A percentile compares a stretch with the other conserved stretches of the same genome.
Conservation (phyloP, 2,888 invertebrate genomes). For the Mystacides longicornis region DNA sequence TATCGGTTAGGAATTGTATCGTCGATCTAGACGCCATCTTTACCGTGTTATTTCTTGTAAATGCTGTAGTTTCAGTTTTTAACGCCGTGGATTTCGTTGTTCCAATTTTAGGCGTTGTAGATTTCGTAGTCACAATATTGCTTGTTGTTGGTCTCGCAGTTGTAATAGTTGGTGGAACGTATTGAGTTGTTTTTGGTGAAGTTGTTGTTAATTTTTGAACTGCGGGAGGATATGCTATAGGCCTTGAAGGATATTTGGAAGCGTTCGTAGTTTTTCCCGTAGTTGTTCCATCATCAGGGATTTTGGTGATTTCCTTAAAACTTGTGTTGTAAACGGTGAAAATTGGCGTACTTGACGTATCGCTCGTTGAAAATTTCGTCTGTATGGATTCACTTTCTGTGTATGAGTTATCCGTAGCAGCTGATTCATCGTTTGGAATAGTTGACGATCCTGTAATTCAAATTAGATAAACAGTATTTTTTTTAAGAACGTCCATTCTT, state of each 20-base stretch:
- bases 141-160: slow-evolving; percentile 24
- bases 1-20: background rate
- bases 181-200: background rate
- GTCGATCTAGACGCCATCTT: background rate
- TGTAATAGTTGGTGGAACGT: slow-evolving; percentile 18
- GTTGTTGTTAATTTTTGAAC: too few species aligned
- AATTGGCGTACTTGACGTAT: too few species aligned
- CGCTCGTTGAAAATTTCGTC: too few species aligned
- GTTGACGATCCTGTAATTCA: background rate
- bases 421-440: too few species aligned
- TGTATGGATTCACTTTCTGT: too few species aligned
- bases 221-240: too few species aligned
- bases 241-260: background rate
- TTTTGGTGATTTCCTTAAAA: too few species aligned
- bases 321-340: too few species aligned
- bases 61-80: slow-evolving; percentile 8
- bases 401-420: too few species aligned
- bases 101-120: slow-evolving; percentile 14
- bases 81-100: slow-evolving; percentile 1
- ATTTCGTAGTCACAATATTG: slow-evolving; percentile 19
- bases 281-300: background rate
- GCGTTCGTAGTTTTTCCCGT: background rate
- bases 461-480: background rate
- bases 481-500: background rate
- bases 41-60: background rate